phyloP scores from a whole-genome alignment of 2,797 vertebrate genomes.

The Esox masquinongy region DNA sequence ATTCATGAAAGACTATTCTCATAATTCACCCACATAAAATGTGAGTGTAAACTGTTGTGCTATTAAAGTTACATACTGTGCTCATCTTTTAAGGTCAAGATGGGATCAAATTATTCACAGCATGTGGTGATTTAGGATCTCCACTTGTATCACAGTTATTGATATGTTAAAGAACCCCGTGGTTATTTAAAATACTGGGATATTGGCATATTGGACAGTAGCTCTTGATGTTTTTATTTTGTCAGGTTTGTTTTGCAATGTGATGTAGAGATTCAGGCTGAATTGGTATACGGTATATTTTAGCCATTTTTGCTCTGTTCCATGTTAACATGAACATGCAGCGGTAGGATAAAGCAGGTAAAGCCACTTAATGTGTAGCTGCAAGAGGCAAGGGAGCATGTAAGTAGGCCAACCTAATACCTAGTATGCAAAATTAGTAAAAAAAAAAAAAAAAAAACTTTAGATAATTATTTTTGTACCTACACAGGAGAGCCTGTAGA shows the following conservation, averaged over 20 bases:
- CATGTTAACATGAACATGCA: background rate
- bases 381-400: slow-evolving; percentile 27
- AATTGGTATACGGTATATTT: background rate
- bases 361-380: slow-evolving; percentile 28
- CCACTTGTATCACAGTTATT: slow-evolving; percentile 4
- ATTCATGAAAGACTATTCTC: no score
- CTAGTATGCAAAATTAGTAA: slow-evolving; percentile 3
- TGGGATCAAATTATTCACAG: background rate
- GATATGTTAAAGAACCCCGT: background rate
- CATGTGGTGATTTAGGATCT: slow-evolving; percentile 1
- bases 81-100: background rate
- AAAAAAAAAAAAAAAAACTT: slow-evolving; percentile 35
- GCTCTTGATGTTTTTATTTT: background rate
- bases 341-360: slow-evolving; percentile 33
- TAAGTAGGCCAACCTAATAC: slow-evolving; percentile 54
- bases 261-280: background rate
- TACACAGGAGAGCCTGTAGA: slow-evolving; percentile 74
- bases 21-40: background rate
- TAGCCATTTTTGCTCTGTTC: background rate
- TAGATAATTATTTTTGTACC: slow-evolving; percentile 74
- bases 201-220: background rate
- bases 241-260: background rate
- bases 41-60: background rate
- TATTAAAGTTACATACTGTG: background rate
- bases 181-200: background rate